Evolutionary conservation across 2,113 vertebrate genomes (phyloP), one percentile per base, ranked within the genome.

Genomic region (Oreochromis niloticus): DNA sequence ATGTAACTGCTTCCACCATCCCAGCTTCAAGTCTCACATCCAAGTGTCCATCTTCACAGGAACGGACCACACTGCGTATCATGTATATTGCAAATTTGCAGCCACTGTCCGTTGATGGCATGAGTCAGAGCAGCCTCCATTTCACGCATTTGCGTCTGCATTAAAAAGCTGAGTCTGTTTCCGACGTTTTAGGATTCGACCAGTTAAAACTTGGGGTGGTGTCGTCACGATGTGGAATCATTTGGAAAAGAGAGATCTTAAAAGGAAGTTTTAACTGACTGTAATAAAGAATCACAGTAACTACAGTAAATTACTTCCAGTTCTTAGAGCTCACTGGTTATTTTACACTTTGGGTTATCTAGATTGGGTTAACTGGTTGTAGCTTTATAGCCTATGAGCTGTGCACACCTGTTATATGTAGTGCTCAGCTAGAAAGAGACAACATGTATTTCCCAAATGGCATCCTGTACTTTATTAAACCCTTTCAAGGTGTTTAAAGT

Each of bases 21-120:
- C n/a, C 39, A 68, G 50, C 52, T 10, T 82, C 48, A 55, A 46
- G 19, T 52, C 14, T 75, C 84, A 73, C 87, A 68, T 87, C 63
- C 30, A 83, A 90, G 46, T 68, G 57, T 87, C 85, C 85, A 68
- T 87, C 83, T 89, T 85, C 85, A 55, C 81, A 81, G 54, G 82
- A 86, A 80, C 24, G 81, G 61, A 54, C 88, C 56, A 17, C 63
- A 43, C 24, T 11, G 57, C 30, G 22, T 39, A 73, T 89, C 79
- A 82, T 85, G 46, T 56, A n/a, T 5, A 39, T 63, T 84, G 56
- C 24, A 48, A 46, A 82, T 61, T 43, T 48, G 24, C 41, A 32
- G 56, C 80, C 24, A 59, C 27, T 82, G 41, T 19, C 27, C 4
- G 0, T 61, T 48, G 56, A 41, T 41, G 36, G 54, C 55, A 81